These are phyloP conservation scores for Drosophila parthenogenetica DNA, from an alignment of 2,888 invertebrate genomes.

Conservation along the genomic window DNA sequence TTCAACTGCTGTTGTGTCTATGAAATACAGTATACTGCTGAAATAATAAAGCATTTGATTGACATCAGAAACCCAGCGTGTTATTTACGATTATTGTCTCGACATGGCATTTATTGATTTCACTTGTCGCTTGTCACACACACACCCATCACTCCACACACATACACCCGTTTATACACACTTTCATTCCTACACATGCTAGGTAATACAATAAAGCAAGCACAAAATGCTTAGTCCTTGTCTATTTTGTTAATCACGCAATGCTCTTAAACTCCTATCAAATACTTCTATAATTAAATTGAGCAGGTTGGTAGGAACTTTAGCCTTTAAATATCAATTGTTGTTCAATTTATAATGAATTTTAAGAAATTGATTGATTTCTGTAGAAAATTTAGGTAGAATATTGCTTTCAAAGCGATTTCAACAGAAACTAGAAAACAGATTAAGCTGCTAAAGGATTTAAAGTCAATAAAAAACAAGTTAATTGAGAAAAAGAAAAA, in stretches of 20 bases:
- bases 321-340: slow-evolving; percentile 19
- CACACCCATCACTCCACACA: slow-evolving; percentile 17
- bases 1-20: slow-evolving; percentile 9
- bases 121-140: slow-evolving; percentile 19
- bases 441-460: neutral
- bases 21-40: slow-evolving; percentile 42
- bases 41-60: slow-evolving; percentile 71
- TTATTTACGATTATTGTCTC: slow-evolving; percentile 69
- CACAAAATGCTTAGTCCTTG: slow-evolving; percentile 30
- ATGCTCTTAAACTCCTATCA: slow-evolving; percentile 12
- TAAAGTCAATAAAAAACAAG: neutral
- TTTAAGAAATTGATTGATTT: neutral
- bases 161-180: slow-evolving; percentile 4
- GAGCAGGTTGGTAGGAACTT: slow-evolving; percentile 5
- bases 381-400: neutral
- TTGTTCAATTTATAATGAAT: slow-evolving; percentile 4
- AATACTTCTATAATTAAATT: slow-evolving; percentile 26
- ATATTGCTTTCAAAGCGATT: neutral
- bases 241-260: slow-evolving; percentile 36
- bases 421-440: neutral
- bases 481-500: no score
- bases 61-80: slow-evolving; percentile 60
- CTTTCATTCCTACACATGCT: slow-evolving; percentile 1
- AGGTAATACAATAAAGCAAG: slow-evolving; percentile 3
- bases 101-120: slow-evolving; percentile 70